Conservation (phyloP, 2,888 invertebrate genomes). For the Adelognathus sp. region DNA sequence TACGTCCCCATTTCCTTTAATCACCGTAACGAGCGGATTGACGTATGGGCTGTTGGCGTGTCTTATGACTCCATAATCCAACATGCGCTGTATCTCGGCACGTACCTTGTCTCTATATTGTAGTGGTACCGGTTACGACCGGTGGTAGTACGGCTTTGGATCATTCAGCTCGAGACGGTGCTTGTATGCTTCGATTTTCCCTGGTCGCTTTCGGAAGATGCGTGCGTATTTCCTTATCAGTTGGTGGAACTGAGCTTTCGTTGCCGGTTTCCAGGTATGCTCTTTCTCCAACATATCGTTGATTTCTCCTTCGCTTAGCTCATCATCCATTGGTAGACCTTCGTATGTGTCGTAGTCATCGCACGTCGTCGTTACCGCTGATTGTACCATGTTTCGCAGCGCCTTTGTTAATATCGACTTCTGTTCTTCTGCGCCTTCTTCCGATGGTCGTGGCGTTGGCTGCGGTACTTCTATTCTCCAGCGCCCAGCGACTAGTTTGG, state of each 20-base stretch:
- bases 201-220: not conserved
- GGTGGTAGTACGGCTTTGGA: not conserved
- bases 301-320: not conserved
- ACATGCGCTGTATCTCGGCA: not conserved
- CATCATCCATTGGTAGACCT: no score
- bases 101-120: not conserved
- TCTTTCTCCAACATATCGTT: not conserved
- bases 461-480: not conserved
- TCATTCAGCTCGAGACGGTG: not conserved
- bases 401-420: no score
- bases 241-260: not conserved
- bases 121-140: conserved; percentile 1
- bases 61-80: no score
- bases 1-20: no score
- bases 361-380: no score
- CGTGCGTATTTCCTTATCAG: not conserved
- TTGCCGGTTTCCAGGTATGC: not conserved
- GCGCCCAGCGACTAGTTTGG: not conserved
- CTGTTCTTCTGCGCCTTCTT: no score
- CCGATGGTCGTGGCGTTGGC: no score
- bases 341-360: no score
- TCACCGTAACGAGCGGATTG: no score
- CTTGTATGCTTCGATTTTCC: not conserved
- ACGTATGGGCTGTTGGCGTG: no score
- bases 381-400: no score